Evolutionary conservation across 2,888 invertebrate genomes (phyloP).

Genomic region (Drosophila siamana): DNA sequence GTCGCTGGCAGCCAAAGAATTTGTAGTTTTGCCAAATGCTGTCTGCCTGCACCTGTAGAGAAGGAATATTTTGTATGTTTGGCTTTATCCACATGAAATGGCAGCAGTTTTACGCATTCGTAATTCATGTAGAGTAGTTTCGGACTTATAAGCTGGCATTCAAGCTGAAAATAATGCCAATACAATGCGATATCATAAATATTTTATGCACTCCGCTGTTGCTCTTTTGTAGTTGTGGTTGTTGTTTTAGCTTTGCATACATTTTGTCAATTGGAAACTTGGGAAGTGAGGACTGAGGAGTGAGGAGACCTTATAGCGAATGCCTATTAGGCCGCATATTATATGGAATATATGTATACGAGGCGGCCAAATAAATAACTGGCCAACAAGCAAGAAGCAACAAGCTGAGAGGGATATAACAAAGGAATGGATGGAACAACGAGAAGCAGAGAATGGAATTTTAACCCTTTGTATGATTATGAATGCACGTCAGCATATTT

Average conservation of each 20-base stretch:
- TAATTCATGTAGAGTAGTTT: conserved; percentile 53
- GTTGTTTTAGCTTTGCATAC: conserved; percentile 71
- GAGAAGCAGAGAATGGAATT: conserved; percentile 50
- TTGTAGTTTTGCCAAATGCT: conserved; percentile 7
- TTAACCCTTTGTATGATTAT: conserved; percentile 80
- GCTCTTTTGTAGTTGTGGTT: conserved; percentile 31
- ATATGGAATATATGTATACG: conserved; percentile 43
- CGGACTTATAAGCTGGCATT: conserved; percentile 68
- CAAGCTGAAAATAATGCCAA: conserved; percentile 75
- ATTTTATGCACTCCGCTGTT: conserved; percentile 72
- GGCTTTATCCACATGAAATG: conserved; percentile 22
- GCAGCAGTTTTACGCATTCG: conserved; percentile 54
- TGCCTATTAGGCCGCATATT: conserved; percentile 82
- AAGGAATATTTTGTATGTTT: background rate
- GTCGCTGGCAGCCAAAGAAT: background rate
- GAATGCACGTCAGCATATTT: conserved; percentile 81
- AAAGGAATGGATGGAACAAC: conserved; percentile 33
- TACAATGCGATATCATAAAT: conserved; percentile 74
- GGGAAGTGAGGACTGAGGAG: background rate
- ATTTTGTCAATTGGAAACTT: conserved; percentile 67
- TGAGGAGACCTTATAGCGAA: conserved; percentile 42
- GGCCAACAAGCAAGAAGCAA: conserved; percentile 40
- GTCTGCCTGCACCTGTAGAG: conserved; percentile 53
- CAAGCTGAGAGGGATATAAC: conserved; percentile 18
- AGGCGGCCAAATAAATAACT: conserved; percentile 77